Conservation (phyloP, 2,888 invertebrate species). For the Labia minor region DNA sequence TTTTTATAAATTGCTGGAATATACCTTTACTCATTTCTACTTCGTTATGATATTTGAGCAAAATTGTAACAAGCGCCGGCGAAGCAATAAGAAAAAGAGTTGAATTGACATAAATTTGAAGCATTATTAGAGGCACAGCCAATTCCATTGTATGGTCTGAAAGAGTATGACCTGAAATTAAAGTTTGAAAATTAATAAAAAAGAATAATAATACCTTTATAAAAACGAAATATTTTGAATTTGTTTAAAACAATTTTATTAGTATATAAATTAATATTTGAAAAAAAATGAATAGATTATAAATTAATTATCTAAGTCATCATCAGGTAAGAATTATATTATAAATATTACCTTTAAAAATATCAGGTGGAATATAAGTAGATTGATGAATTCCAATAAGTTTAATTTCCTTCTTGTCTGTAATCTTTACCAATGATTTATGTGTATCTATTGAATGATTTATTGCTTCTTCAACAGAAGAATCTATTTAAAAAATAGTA, state of each 20-base stretch:
- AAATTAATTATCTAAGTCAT: no score
- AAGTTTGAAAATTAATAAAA: no score
- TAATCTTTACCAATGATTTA: slow-evolving; percentile 27
- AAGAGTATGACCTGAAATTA: slow-evolving; percentile 47
- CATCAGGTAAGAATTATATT: no score
- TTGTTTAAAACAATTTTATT: not conserved
- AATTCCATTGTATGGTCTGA: slow-evolving; percentile 54
- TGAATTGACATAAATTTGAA: slow-evolving; percentile 68
- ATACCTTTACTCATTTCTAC: slow-evolving; percentile 34
- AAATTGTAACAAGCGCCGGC: slow-evolving; percentile 47
- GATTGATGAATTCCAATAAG: slow-evolving; percentile 26
- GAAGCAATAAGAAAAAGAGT: slow-evolving; percentile 56
- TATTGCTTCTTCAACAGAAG: slow-evolving; percentile 22
- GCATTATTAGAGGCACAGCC: slow-evolving; percentile 57
- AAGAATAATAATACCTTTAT: no score
- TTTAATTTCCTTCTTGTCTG: slow-evolving; percentile 24
- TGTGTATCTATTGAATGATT: slow-evolving; percentile 27
- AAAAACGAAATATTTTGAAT: no score
- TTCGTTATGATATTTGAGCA: slow-evolving; percentile 32
- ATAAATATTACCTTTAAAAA: slow-evolving; percentile 28
- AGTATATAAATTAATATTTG: no score
- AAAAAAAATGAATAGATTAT: no score
- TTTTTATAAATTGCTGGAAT: no score
- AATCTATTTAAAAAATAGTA: slow-evolving; percentile 20
- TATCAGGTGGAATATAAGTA: slow-evolving; percentile 23